Evolutionary conservation across 2,113 vertebrate genomes (phyloP).

Genomic region (Melanostigma gelatinosum): DNA sequence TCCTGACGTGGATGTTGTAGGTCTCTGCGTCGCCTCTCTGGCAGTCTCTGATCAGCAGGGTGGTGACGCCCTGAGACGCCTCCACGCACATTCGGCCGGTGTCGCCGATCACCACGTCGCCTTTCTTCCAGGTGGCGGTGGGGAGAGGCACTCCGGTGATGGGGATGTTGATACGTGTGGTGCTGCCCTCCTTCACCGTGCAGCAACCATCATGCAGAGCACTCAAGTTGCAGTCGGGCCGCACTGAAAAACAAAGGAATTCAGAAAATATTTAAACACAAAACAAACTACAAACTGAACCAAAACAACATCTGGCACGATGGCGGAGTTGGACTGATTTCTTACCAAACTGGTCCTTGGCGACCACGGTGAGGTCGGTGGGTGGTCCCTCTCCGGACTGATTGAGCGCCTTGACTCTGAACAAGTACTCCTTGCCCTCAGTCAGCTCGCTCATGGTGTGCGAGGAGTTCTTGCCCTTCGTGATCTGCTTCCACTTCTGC

Average conservation of each 20-base stretch:
- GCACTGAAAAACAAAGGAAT: constrained; percentile 79
- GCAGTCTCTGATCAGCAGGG: constrained; percentile 92
- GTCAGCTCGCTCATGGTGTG: constrained; percentile 86
- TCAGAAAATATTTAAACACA: background rate
- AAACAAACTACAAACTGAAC: background rate
- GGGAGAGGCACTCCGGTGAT: constrained; percentile 90
- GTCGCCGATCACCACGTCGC: constrained; percentile 85
- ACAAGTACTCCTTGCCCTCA: constrained; percentile 93
- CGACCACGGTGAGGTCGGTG: constrained; percentile 88
- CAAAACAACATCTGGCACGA: background rate
- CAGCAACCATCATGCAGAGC: constrained; percentile 89
- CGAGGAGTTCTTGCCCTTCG: constrained; percentile 87
- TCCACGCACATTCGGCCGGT: constrained; percentile 92
- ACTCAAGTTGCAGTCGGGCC: constrained; percentile 93
- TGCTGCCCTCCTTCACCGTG: constrained; percentile 93
- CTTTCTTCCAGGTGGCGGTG: constrained; percentile 92
- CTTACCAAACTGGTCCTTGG: constrained; percentile 96
- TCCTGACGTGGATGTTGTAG: constrained; percentile 89
- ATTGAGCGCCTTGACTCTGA: constrained; percentile 94
- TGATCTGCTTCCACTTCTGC: constrained; percentile 92
- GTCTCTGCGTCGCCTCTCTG: constrained; percentile 93
- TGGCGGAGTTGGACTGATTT: background rate
- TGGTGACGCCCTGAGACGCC: constrained; percentile 88
- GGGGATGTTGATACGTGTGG: constrained; percentile 92
- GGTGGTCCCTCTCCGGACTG: constrained; percentile 92